Conservation (phyloP, 2,113 vertebrate species). For the Setophaga kirtlandii region DNA sequence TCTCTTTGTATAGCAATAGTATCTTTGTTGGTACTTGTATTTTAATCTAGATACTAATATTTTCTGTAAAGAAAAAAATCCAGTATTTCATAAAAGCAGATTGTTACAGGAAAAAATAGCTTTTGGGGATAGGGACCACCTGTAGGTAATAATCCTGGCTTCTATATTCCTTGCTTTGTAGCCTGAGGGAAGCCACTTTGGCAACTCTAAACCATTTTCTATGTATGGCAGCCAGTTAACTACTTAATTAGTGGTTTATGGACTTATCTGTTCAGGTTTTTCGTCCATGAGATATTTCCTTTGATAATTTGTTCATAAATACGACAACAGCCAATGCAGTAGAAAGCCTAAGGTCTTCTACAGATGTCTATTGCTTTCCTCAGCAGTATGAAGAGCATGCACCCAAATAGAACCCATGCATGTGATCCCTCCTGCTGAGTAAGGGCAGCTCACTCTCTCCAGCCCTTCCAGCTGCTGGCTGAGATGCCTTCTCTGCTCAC, state of each 20-base stretch:
- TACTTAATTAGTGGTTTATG: background rate
- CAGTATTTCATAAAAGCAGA: background rate
- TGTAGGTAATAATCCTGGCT: background rate
- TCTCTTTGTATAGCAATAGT: background rate
- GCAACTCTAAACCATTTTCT: background rate
- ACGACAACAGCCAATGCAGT: background rate
- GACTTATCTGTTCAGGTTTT: background rate
- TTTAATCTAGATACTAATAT: background rate
- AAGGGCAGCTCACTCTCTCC: background rate
- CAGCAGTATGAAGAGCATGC: accelerated
- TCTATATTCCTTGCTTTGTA: background rate
- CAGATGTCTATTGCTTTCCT: background rate
- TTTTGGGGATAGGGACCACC: background rate
- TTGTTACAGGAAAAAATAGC: background rate
- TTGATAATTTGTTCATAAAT: background rate
- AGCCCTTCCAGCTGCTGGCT: background rate
- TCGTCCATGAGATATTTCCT: background rate
- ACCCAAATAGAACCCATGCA: accelerated
- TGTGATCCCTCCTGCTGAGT: background rate
- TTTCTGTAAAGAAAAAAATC: background rate
- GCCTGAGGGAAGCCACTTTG: background rate
- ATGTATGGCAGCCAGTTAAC: background rate
- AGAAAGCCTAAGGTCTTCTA: background rate
- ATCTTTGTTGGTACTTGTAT: background rate
- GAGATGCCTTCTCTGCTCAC: background rate